Base-by-base conservation (phyloP, 2,113 vertebrate genomes). In the Tichodroma muraria region DNA sequence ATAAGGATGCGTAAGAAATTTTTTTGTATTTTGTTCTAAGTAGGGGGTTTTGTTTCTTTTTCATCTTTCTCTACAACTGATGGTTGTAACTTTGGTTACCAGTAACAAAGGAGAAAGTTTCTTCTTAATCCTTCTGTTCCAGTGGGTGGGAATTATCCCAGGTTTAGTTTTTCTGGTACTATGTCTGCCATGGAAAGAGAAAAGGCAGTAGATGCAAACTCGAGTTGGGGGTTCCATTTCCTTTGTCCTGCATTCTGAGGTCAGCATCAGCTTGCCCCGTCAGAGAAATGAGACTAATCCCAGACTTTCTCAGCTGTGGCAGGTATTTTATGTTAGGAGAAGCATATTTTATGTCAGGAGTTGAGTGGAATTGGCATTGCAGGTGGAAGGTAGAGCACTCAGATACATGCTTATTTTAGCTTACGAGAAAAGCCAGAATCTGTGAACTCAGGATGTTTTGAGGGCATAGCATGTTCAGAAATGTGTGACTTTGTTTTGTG, bases 71-170 rank as follows among this genome's bases (percentile, higher is more conserved):
- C 68, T 45, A 17, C 31, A 42, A 2, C 3, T 77, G 66, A 21
- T 65, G 10, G 22, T 31, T 57, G 31, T 52, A 71, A 47, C 40
- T 88, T 80, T 31, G 65, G 35, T 71, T 85, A 81, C 77, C 49
- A 72, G 33, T 72, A 87, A n/a, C 42, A 81, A 77, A 80, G 54
- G 35, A 84, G 38, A 84, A 30, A 92, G 69, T 85, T 76, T 53
- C 19, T 53, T 49, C 49, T 60, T 85, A 81, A 56, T 71, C 19
- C 17, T 87, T 79, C 45, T 54, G 11, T 89, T 87, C 28, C 49
- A 23, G 30, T 50, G 47, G 24, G 44, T 20, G 60, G 49, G 50
- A 64, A 49, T 71, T 49, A 42, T 59, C 38, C 19, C 3, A 11
- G 42, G 49, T 73, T 94, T 56, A 59, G 15, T 83, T 47, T 31